Base-by-base conservation (phyloP, 1,140 invertebrate species). In the Ephestia elutella region DNA sequence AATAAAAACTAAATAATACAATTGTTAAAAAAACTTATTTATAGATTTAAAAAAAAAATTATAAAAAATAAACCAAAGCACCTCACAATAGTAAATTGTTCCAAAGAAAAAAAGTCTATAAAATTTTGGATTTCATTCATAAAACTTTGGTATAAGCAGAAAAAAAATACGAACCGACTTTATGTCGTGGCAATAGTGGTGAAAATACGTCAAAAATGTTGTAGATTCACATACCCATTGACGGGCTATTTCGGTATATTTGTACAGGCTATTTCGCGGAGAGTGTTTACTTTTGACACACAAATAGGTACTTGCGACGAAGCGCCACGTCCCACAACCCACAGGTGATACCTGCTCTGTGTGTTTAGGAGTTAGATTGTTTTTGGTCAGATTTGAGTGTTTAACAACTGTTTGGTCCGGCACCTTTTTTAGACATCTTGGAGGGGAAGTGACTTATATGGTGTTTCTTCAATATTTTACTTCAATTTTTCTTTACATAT, bases 191-290 rank as follows among this genome's bases (percentile, higher is more conserved):
- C 9, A 32, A 32, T 32, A 32, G 30, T 32, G 30, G 11, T 9
- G 1, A 32, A 11, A 32, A 1, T 32, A 9, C 30, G 30, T 32
- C 21, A 25, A 25, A 25, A 25, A 2, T 25, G 2, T 25, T 25
- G 21, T 25, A 25, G 21, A 25, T 3, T 25, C 21, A 25, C 21
- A 28, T 32, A 38, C 55, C 70, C 78, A 85, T 83, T 85, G 69
- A 85, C 65, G 21, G 49, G n/a, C 25, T 18, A 18, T 44, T 38
- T 44, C 13, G 38, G 66, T 69, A 17, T 87, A 72, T 87, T 87
- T 84, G 74, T 70, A 67, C 62, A 83, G 82, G 71, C 68, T 65
- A 78, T 66, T 82, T 82, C 80, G 70, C 80, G 81, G 76, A 69
- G 78, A 76, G 66, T 60, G 62, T 57, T 25, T 58, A 61, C 49